These are phyloP conservation scores for Grammatotria lemairii DNA, from an alignment of 2,113 vertebrate genomes.

Conservation along the genomic window DNA sequence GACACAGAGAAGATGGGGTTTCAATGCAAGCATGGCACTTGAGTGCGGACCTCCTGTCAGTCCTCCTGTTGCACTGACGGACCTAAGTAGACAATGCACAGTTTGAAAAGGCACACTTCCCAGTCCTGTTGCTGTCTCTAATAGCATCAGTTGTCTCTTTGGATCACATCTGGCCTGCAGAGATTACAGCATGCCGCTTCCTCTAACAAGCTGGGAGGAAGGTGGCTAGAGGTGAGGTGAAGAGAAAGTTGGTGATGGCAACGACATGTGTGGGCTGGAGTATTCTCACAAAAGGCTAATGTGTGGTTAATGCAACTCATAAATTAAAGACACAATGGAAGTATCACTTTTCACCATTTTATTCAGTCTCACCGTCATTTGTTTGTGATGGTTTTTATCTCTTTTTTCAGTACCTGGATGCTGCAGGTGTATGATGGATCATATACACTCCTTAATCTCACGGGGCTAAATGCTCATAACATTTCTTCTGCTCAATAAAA, in stretches of 20 bases:
- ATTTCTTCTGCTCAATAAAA: background rate
- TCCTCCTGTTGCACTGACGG: constrained; percentile 49
- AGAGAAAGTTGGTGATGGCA: background rate
- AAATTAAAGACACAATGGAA: background rate
- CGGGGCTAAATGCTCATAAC: background rate
- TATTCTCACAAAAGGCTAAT: background rate
- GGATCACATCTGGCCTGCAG: constrained; percentile 61
- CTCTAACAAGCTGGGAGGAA: constrained; percentile 19
- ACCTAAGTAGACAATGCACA: constrained; percentile 33
- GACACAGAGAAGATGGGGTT: constrained; percentile 14
- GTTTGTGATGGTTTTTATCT: background rate
- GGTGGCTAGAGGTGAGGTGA: background rate
- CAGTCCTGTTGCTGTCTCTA: constrained; percentile 33
- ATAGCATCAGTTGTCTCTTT: constrained; percentile 30
- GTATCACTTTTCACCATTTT: background rate
- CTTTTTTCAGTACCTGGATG: background rate
- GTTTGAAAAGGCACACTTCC: constrained; percentile 64
- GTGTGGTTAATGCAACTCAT: background rate
- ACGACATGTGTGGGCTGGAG: background rate
- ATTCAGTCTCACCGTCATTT: background rate
- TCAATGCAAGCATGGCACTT: constrained; percentile 29
- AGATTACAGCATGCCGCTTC: constrained; percentile 38
- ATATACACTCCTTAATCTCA: background rate
- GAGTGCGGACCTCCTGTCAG: constrained; percentile 45
- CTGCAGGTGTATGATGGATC: background rate